phyloP scores from a whole-genome alignment of 2,113 vertebrate species.

The Aptenodytes forsteri region DNA sequence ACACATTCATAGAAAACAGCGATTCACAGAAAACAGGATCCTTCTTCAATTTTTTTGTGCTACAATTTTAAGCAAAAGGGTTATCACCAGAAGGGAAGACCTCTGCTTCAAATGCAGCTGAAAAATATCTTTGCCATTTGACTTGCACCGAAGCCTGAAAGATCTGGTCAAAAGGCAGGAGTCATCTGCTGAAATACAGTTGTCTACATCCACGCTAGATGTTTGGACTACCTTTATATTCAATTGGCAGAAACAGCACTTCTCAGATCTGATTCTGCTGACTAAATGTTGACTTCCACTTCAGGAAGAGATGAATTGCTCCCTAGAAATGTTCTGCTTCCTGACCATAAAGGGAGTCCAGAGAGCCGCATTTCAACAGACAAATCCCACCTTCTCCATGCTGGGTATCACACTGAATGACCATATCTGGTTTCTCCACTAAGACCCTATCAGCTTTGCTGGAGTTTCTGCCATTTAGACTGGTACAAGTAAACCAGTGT shows the following conservation, averaged over 20 bases:
- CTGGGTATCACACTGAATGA: background rate
- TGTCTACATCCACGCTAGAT: background rate
- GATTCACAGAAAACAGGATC: background rate
- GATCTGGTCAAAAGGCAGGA: slow-evolving; percentile 4
- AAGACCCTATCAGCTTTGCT: background rate
- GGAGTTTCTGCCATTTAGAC: background rate
- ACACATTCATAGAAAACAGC: background rate
- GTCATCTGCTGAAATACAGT: background rate
- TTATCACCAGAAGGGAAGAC: background rate
- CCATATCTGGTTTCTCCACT: fast-evolving
- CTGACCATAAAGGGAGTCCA: background rate
- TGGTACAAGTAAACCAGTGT: background rate
- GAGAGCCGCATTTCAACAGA: background rate
- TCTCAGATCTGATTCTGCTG: slow-evolving; percentile 30
- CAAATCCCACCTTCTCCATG: background rate
- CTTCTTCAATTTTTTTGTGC: background rate
- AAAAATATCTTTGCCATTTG: background rate
- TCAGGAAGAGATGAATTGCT: slow-evolving; percentile 3
- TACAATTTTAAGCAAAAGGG: background rate
- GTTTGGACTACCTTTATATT: background rate
- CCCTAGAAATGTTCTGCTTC: slow-evolving; percentile 24
- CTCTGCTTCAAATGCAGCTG: background rate
- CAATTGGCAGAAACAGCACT: background rate
- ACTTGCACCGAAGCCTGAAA: background rate
- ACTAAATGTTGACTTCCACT: slow-evolving; percentile 18